These are phyloP conservation scores for Ictalurus furcatus DNA, from an alignment of 2,113 vertebrate species.

Conservation along the genomic window DNA sequence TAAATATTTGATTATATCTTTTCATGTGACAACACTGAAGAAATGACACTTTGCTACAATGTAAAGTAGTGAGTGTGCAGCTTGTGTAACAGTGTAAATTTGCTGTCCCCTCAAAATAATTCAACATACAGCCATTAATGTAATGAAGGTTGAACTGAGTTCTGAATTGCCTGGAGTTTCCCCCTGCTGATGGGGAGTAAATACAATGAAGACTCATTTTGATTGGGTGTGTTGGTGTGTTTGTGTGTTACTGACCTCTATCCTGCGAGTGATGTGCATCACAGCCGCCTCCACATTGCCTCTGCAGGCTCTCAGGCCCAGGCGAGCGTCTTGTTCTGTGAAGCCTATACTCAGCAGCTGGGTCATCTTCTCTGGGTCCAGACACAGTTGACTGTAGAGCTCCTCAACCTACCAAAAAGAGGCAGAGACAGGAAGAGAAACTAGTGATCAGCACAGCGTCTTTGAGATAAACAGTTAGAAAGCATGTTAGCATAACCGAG, in stretches of 20 bases:
- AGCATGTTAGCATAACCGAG: background rate
- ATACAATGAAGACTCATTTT: background rate
- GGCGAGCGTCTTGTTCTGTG: constrained; percentile 85
- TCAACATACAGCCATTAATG: too few relatives aligned
- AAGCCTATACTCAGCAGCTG: constrained; percentile 84
- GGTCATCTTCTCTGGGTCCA: constrained; percentile 84
- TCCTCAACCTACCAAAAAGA: constrained; percentile 74
- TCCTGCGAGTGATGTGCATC: constrained; percentile 80
- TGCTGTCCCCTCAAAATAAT: too few relatives aligned
- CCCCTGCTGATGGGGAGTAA: background rate
- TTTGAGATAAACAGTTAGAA: background rate
- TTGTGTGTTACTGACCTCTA: constrained; percentile 74
- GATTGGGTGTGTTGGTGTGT: background rate
- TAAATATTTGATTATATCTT: too few relatives aligned
- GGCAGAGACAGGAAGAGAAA: background rate
- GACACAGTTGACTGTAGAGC: constrained; percentile 77
- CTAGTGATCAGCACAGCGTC: background rate
- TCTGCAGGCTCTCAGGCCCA: constrained; percentile 86
- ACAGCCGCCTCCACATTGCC: constrained; percentile 84
- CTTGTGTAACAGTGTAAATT: too few relatives aligned
- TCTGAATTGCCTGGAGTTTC: background rate
- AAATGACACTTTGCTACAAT: too few relatives aligned
- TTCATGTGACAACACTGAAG: too few relatives aligned
- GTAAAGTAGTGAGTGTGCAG: too few relatives aligned
- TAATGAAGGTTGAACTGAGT: background rate